These are phyloP conservation scores for Aldabrachelys gigantea DNA, from an alignment of 2,113 vertebrate genomes.

Conservation along the genomic window DNA sequence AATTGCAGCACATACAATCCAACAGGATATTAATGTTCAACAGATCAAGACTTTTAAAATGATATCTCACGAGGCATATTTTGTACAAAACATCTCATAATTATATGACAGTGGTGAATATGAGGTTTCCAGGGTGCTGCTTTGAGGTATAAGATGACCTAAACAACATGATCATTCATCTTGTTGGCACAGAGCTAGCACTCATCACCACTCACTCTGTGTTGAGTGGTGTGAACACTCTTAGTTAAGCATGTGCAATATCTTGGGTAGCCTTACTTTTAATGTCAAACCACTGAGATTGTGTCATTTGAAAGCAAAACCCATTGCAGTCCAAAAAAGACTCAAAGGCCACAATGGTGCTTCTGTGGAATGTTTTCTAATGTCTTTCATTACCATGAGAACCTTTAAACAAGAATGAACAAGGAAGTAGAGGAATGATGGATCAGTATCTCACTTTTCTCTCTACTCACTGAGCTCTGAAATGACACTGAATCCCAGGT, in stretches of 20 bases:
- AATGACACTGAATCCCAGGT: neutral
- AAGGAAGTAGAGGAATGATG: neutral
- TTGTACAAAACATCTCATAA: too few relatives aligned
- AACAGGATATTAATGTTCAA: too few relatives aligned
- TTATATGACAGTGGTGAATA: too few relatives aligned
- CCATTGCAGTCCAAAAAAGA: neutral
- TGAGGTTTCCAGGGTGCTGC: too few relatives aligned
- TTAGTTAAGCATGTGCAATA: neutral
- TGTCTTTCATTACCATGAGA: neutral
- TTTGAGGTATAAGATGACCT: neutral
- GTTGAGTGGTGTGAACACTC: accelerated
- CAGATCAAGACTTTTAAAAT: too few relatives aligned
- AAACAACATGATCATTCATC: neutral
- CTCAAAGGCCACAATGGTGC: neutral
- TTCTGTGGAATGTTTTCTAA: neutral
- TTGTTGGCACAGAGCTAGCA: accelerated
- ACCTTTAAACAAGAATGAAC: neutral
- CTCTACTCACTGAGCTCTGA: neutral
- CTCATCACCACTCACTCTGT: neutral
- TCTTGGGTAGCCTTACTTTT: neutral
- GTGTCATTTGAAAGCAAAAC: neutral
- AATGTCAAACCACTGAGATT: neutral
- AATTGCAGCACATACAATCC: too few relatives aligned
- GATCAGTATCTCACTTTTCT: neutral
- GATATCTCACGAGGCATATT: too few relatives aligned